These are phyloP conservation scores for Coregonus suidteri DNA, from an alignment of 2,797 vertebrate species.

Conservation along the genomic window DNA sequence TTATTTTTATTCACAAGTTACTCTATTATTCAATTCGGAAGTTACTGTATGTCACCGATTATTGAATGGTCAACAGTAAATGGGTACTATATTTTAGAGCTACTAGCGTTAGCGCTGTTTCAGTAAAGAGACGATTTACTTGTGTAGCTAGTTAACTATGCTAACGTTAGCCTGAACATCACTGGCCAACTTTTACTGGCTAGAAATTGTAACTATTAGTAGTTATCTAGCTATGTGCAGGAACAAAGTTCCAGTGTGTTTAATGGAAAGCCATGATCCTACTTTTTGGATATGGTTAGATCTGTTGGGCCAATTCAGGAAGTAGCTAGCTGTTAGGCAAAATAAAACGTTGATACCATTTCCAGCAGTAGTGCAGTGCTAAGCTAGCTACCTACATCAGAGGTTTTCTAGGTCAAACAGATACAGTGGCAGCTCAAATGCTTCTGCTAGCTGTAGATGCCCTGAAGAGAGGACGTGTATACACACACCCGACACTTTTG, in stretches of 20 bases:
- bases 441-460: constrained; percentile 28
- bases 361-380: constrained; percentile 6
- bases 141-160: neutral
- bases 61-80: no score
- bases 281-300: neutral
- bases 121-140: neutral
- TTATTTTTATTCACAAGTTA: neutral
- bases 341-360: neutral
- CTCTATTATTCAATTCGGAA: neutral
- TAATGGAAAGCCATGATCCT: neutral
- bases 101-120: neutral
- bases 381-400: constrained; percentile 33
- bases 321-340: constrained; percentile 8
- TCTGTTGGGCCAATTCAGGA: constrained; percentile 19
- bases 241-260: neutral
- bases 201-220: neutral
- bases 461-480: neutral
- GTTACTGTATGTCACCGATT: no score
- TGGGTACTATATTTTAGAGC: no score
- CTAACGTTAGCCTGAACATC: neutral
- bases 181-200: neutral
- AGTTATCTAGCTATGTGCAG: neutral
- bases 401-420: constrained; percentile 67
- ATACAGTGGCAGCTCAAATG: constrained; percentile 68
- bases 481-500: neutral